Conservation (phyloP, 1,140 invertebrate genomes). For the Wasmannia auropunctata region DNA sequence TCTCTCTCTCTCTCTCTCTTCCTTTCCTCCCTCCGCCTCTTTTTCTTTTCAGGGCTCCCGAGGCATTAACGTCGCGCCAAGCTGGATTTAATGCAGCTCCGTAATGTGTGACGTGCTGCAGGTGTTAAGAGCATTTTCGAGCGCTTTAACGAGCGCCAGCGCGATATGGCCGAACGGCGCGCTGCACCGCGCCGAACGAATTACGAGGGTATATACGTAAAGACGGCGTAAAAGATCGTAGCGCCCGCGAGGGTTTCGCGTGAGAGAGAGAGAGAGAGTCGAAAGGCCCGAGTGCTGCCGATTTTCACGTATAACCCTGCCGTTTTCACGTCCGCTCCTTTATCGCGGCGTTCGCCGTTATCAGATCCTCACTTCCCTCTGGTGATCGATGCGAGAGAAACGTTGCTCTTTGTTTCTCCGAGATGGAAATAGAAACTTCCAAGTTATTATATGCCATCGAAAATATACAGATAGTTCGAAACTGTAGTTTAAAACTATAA, state of each 20-base stretch:
- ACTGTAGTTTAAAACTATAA: background rate
- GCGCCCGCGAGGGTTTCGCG: constrained; percentile 15
- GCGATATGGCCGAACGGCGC: constrained; percentile 37
- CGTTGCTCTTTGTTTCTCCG: background rate
- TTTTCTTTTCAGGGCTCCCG: background rate
- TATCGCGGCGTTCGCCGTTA: background rate
- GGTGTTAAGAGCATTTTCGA: constrained; percentile 58
- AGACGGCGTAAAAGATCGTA: constrained; percentile 41
- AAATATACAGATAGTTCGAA: background rate
- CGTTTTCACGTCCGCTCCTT: constrained; percentile 9
- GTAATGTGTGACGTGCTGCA: constrained; percentile 58
- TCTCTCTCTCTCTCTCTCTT: background rate
- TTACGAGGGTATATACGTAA: constrained; percentile 49
- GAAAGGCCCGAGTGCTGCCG: background rate
- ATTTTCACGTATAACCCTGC: constrained; percentile 30
- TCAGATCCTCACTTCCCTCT: background rate
- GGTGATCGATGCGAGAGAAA: constrained; percentile 4
- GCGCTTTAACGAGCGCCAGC: constrained; percentile 40
- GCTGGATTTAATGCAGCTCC: constrained; percentile 50
- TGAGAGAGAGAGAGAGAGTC: no score
- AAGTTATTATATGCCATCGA: background rate
- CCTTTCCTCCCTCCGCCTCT: background rate
- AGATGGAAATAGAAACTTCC: constrained; percentile 11
- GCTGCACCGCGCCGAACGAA: constrained; percentile 24
- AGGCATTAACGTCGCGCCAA: constrained; percentile 50